Conservation (phyloP, 1,140 invertebrate species). For the Anoplophora glabripennis region DNA sequence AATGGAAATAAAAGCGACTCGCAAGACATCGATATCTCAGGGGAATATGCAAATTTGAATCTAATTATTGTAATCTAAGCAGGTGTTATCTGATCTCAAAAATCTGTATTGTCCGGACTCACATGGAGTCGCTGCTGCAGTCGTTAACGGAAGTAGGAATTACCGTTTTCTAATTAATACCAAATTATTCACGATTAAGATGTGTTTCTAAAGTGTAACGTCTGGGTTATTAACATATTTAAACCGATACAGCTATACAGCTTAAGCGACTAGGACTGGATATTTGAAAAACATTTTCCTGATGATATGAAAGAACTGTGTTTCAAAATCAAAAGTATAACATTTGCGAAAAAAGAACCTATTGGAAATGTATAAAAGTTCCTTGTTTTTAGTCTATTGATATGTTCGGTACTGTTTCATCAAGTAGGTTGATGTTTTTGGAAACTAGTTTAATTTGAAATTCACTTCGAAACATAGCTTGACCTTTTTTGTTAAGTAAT, state of each 20-base stretch:
- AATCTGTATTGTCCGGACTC: conserved; percentile 12
- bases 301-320: too few species aligned
- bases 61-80: conserved; percentile 12
- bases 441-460: too few species aligned
- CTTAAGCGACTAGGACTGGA: too few species aligned
- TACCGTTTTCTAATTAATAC: conserved; percentile 2
- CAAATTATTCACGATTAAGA: conserved; percentile 1
- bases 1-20: conserved; percentile 7
- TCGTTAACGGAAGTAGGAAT: neutral
- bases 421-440: too few species aligned
- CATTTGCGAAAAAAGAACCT: too few species aligned
- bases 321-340: too few species aligned
- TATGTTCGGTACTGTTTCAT: too few species aligned
- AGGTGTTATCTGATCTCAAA: neutral
- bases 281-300: too few species aligned
- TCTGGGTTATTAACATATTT: conserved; percentile 6
- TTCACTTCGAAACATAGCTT: too few species aligned
- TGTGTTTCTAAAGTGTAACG: conserved; percentile 1
- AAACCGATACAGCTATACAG: neutral
- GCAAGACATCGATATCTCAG: conserved; percentile 9
- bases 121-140: neutral
- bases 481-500: too few species aligned
- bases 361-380: too few species aligned
- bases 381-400: too few species aligned
- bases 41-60: conserved; percentile 1